Conservation (phyloP, 1,140 invertebrate species). For the Cotesia chilonis region DNA sequence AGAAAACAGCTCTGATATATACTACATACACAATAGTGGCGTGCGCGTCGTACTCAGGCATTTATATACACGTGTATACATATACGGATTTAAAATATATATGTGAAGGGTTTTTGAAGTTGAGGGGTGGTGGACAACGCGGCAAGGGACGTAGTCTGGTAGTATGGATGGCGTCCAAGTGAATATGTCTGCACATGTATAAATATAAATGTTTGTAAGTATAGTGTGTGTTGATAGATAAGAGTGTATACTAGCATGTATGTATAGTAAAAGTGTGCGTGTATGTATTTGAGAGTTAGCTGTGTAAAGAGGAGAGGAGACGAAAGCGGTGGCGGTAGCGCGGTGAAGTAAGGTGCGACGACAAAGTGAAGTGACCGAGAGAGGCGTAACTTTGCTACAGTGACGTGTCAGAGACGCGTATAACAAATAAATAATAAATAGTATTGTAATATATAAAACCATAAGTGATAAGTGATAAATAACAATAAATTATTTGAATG, state of each 20-base stretch:
- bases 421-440: constrained; percentile 9
- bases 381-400: constrained; percentile 33
- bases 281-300: background rate
- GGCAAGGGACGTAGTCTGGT: background rate
- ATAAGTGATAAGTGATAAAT: too few species aligned
- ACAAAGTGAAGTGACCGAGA: constrained; percentile 47
- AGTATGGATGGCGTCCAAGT: background rate
- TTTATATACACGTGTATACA: background rate
- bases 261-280: background rate
- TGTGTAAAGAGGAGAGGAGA: background rate
- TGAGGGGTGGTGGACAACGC: background rate
- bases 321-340: constrained; percentile 22
- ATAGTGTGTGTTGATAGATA: too few species aligned
- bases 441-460: background rate
- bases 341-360: constrained; percentile 42
- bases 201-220: background rate
- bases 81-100: too few species aligned
- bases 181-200: background rate
- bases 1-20: background rate
- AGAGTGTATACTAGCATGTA: too few species aligned
- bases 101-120: constrained; percentile 6
- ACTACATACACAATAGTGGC: constrained; percentile 7
- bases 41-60: constrained; percentile 21
- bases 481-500: background rate
- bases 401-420: constrained; percentile 31